Percentiles rank a stretch among this genome's conserved stretches.
Evolutionary conservation across 2,888 invertebrate species (phyloP).

Genomic region (Syritta pipiens): DNA sequence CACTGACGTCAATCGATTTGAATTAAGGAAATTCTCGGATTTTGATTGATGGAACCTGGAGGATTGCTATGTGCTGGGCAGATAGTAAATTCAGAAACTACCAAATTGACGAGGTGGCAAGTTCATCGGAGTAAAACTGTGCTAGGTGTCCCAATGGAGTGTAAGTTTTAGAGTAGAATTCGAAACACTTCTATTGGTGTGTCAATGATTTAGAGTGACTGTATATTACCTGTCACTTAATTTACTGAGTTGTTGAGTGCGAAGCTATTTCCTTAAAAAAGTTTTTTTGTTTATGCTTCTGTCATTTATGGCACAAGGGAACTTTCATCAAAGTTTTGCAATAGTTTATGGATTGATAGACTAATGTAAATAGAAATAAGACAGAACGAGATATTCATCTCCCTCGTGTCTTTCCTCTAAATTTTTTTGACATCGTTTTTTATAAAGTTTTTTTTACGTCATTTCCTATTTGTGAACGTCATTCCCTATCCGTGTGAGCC

Average conservation of each 20-base stretch:
- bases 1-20: conserved; percentile 20
- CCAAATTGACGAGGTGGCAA: conserved; percentile 12
- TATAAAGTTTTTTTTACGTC: too few species aligned
- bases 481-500: too few species aligned
- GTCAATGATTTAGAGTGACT: conserved; percentile 10
- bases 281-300: too few species aligned
- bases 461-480: too few species aligned
- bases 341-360: too few species aligned
- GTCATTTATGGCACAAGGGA: background rate
- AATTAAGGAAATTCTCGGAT: conserved; percentile 18
- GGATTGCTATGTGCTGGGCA: conserved; percentile 8
- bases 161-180: background rate
- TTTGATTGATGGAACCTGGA: conserved; percentile 21
- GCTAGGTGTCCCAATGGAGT: background rate
- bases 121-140: background rate
- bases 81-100: background rate
- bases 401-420: too few species aligned
- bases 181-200: background rate
- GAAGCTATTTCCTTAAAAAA: background rate
- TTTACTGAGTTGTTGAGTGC: background rate
- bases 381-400: too few species aligned
- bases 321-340: too few species aligned
- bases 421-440: too few species aligned
- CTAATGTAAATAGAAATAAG: too few species aligned
- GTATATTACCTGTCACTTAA: conserved; percentile 14